phyloP scores from a whole-genome alignment of 2,113 vertebrate species.

The Ictalurus furcatus region DNA sequence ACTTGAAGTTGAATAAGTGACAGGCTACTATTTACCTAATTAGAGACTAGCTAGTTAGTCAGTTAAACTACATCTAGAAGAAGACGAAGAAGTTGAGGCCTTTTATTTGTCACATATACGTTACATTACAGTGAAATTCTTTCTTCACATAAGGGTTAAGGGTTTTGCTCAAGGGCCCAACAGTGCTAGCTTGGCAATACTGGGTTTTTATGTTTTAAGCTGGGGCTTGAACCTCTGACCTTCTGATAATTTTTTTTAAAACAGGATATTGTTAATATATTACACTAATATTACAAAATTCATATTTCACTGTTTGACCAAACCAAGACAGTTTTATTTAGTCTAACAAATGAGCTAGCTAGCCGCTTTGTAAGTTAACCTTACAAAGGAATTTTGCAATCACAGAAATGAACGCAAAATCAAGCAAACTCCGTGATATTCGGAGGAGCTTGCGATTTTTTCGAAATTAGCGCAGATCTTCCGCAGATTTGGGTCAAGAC shows the following conservation, averaged over 20 bases:
- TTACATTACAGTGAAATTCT: neutral
- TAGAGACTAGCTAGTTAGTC: neutral
- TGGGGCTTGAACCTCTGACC: neutral
- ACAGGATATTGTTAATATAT: neutral
- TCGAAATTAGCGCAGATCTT: too few species aligned
- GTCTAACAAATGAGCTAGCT: neutral
- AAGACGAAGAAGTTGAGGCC: neutral
- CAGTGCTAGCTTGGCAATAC: neutral
- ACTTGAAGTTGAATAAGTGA: neutral
- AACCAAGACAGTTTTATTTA: neutral
- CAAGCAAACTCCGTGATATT: too few species aligned
- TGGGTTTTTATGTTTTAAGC: neutral
- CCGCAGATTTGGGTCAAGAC: too few species aligned
- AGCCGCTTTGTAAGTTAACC: neutral
- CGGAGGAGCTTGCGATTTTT: too few species aligned
- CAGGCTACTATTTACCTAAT: neutral
- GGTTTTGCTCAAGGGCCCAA: neutral
- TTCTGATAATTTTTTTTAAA: neutral
- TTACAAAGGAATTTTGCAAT: too few species aligned
- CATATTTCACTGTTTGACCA: neutral
- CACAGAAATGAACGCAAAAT: too few species aligned
- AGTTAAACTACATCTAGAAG: neutral
- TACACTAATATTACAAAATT: neutral
- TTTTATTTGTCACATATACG: neutral
- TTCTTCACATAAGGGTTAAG: neutral